These are phyloP conservation scores for Arremon aurantiirostris DNA, from an alignment of 2,797 vertebrate genomes.

Conservation along the genomic window DNA sequence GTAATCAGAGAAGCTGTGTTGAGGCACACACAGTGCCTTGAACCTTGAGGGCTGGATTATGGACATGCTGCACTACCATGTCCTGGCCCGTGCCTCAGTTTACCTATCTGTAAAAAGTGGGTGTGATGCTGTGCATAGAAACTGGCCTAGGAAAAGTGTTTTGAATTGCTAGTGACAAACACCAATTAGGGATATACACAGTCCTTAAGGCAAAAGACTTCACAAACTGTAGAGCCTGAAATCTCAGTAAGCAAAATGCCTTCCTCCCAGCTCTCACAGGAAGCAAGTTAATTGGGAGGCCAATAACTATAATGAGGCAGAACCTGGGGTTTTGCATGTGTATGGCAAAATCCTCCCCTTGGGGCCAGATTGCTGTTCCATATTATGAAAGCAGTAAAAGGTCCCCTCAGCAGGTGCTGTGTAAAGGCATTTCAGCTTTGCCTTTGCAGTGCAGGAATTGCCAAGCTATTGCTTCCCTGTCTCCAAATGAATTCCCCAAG, in stretches of 20 bases:
- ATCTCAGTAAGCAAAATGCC: constrained; percentile 20
- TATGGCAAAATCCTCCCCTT: constrained; percentile 54
- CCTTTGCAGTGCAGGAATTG: constrained; percentile 39
- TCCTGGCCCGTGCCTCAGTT: neutral
- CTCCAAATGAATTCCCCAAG: constrained; percentile 48
- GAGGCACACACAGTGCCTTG: neutral
- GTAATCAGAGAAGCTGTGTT: neutral
- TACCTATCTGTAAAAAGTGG: neutral
- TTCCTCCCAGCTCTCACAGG: constrained; percentile 62
- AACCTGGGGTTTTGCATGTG: constrained; percentile 65
- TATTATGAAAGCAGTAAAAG: constrained; percentile 68
- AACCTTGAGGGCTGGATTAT: neutral
- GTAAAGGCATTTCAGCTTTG: constrained; percentile 52
- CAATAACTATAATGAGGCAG: constrained; percentile 65
- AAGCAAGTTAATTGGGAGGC: constrained; percentile 64
- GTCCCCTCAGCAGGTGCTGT: constrained; percentile 67
- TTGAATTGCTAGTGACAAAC: neutral
- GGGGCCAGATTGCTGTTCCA: constrained; percentile 69
- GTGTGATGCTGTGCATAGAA: neutral
- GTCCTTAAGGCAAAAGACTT: neutral
- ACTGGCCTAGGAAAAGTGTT: neutral
- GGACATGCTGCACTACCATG: accelerated
- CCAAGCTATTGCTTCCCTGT: constrained; percentile 51
- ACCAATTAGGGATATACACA: neutral
- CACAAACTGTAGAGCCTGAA: neutral